Evolutionary conservation across 2,113 vertebrate species (phyloP), one percentile per base, ranked within the genome.

Genomic region (Amazona guildingii): DNA sequence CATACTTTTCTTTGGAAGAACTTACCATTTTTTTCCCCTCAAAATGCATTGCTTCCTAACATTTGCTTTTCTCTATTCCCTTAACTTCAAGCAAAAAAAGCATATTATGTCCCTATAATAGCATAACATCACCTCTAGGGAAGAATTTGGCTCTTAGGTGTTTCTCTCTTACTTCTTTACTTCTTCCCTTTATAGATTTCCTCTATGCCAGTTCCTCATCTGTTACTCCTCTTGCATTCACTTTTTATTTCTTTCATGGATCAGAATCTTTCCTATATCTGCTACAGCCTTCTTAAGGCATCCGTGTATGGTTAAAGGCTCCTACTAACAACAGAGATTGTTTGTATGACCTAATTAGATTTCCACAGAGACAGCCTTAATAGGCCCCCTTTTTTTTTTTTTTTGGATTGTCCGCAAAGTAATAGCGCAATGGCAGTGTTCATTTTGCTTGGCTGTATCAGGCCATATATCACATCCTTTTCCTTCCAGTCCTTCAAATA

Each of bases 371-470:
- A 91, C 74, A 43, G 74, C 83, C 75, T 90, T 97, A 97, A 97
- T 95, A 90, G 44, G 90, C 44, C 44, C 37, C 41, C 79, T 95
- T 37, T 37, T 94, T 87, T 51, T 90, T 90, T 89, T 92, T 92
- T 96, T 92, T 83, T 93, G 95, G 92, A 94, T 95, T 96, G 91
- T 97, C 92, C 37, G 13, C 95, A 88, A 95, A 83, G 91, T 92
- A 94, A 94, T 48, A 89, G 70, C 29, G 92, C 94, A 93, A 92
- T 73, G 83, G 94, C 94, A 88, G 69, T 6, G 39, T 79, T 98
- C 95, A 94, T 97, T 98, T 98, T 96, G 80, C 96, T 90, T 91
- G 96, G 97, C 95, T 94, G 4, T 67, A 67, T 94, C 82, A 92
- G 96, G 93, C 21, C 25, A 95, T 57, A 55, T 97, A 97, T 92